These are phyloP conservation scores for Eurystomus glaucurus DNA, from an alignment of 2,797 vertebrate genomes.

Conservation along the genomic window DNA sequence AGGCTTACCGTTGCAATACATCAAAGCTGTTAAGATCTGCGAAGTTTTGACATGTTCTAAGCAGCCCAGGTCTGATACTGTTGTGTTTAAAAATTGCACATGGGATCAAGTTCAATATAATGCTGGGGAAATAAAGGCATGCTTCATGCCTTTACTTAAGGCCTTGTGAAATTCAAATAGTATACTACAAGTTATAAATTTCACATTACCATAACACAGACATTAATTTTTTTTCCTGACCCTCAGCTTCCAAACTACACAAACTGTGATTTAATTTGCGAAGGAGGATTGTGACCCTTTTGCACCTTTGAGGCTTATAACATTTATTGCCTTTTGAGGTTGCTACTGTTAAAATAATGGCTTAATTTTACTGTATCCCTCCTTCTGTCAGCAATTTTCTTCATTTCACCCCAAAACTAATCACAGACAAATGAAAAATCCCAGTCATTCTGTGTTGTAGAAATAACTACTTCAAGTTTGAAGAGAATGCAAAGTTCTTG, in stretches of 20 bases:
- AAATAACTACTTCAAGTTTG: not conserved
- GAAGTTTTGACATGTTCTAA: not conserved
- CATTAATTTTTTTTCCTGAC: rapidly evolving
- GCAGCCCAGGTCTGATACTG: not conserved
- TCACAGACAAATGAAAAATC: not conserved
- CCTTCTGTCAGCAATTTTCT: not conserved
- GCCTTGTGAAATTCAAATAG: not conserved
- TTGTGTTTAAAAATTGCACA: not conserved
- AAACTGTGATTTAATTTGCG: not conserved
- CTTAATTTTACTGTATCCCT: not conserved
- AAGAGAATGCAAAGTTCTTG: not conserved
- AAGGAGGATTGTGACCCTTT: not conserved
- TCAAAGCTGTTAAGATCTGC: not conserved
- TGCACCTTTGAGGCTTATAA: not conserved
- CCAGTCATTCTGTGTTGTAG: not conserved
- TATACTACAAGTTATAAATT: not conserved
- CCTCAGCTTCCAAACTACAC: not conserved
- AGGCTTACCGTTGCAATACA: not conserved
- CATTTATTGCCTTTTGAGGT: not conserved
- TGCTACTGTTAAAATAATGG: not conserved
- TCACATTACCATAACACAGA: not conserved
- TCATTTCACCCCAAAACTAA: not conserved
- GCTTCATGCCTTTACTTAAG: constrained; percentile 13
- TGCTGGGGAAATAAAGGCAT: not conserved
- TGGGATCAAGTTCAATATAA: not conserved